Evolutionary conservation across 2,888 invertebrate species (phyloP).

Genomic region (Troides aeacus): DNA sequence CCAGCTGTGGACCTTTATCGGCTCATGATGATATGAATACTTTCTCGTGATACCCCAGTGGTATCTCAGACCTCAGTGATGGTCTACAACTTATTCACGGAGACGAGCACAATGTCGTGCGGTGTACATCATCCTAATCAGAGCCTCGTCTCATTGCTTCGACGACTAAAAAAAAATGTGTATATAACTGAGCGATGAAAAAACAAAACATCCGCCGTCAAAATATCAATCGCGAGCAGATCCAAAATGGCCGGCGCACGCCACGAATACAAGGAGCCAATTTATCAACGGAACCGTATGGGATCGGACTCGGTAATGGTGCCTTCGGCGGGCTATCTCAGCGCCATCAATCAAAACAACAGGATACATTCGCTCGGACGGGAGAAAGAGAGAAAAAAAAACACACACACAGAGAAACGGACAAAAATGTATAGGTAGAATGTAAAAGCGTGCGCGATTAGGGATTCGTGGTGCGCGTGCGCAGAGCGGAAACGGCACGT

Average conservation of each 20-base stretch:
- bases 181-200: constrained; percentile 9
- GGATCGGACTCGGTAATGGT: constrained; percentile 57
- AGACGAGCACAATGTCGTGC: too few relatives aligned
- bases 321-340: constrained; percentile 61
- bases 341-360: constrained; percentile 72
- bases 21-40: too few relatives aligned
- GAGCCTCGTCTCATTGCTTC: too few relatives aligned
- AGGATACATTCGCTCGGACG: constrained; percentile 61
- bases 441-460: constrained; percentile 67
- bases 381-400: constrained; percentile 41
- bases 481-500: constrained; percentile 72
- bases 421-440: constrained; percentile 37
- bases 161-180: not conserved
- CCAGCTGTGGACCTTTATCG: too few relatives aligned
- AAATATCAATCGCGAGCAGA: constrained; percentile 57
- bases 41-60: too few relatives aligned
- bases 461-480: constrained; percentile 69
- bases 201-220: constrained; percentile 36
- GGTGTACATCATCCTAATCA: too few relatives aligned
- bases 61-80: too few relatives aligned
- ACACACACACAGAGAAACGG: too few relatives aligned
- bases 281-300: constrained; percentile 60
- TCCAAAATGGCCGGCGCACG: constrained; percentile 50
- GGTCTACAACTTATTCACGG: too few relatives aligned
- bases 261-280: constrained; percentile 60